A percentile compares a stretch with the other conserved stretches of the same genome.
These are phyloP conservation scores for Agonopterix alstromeriana DNA, from an alignment of 2,888 invertebrate genomes.

Conservation along the genomic window DNA sequence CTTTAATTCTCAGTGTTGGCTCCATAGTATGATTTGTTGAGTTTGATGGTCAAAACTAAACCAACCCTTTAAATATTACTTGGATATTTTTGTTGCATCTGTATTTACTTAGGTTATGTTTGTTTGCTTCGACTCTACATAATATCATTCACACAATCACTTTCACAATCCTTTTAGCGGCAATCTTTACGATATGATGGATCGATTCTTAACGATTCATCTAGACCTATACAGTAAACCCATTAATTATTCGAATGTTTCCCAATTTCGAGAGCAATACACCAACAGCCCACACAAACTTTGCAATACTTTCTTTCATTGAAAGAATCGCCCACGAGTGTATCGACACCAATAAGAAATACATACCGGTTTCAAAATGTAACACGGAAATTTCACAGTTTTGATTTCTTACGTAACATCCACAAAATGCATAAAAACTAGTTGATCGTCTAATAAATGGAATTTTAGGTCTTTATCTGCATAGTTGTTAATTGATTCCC, in stretches of 20 bases:
- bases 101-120: not conserved
- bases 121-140: not conserved
- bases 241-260: slow-evolving; percentile 34
- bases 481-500: slow-evolving; percentile 4
- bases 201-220: too few species aligned
- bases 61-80: too few species aligned
- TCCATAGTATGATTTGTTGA: too few species aligned
- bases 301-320: slow-evolving; percentile 58
- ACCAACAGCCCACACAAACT: slow-evolving; percentile 29
- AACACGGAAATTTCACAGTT: slow-evolving; percentile 37
- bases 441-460: not conserved
- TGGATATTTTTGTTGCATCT: too few species aligned
- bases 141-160: not conserved
- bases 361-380: slow-evolving; percentile 59
- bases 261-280: slow-evolving; percentile 26
- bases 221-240: slow-evolving; percentile 6
- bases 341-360: slow-evolving; percentile 48
- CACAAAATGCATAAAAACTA: slow-evolving; percentile 19
- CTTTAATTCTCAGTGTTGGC: too few species aligned
- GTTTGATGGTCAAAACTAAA: too few species aligned
- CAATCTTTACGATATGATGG: too few species aligned
- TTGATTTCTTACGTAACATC: slow-evolving; percentile 49
- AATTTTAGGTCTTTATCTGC: slow-evolving; percentile 1
- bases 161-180: too few species aligned
- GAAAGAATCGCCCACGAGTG: slow-evolving; percentile 59